These are phyloP conservation scores for Nezara viridula DNA, from an alignment of 2,888 invertebrate species.

Conservation along the genomic window DNA sequence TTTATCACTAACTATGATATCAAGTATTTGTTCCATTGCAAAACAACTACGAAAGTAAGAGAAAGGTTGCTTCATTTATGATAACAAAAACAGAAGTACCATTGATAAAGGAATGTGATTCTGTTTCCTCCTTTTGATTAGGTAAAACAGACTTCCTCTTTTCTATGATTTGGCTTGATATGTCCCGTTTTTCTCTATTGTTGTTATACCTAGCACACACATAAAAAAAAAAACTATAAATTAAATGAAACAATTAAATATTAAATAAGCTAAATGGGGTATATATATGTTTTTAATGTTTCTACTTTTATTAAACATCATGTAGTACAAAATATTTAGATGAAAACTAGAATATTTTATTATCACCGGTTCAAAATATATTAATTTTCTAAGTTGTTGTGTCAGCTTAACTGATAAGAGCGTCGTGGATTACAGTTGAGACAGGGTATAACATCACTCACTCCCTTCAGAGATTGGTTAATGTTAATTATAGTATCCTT, in stretches of 20 bases:
- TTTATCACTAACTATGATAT: neutral
- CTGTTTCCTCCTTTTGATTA: constrained; percentile 39
- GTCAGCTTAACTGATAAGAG: too few species aligned
- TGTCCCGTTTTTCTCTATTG: constrained; percentile 61
- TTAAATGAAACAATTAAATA: neutral
- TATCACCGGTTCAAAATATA: too few species aligned
- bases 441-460: too few species aligned
- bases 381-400: too few species aligned
- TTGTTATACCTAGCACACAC: constrained; percentile 54
- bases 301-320: too few species aligned
- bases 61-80: neutral
- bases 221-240: neutral
- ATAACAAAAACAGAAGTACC: neutral
- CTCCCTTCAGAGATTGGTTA: too few species aligned
- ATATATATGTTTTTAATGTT: too few species aligned
- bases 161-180: constrained; percentile 2
- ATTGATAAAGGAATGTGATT: constrained; percentile 52
- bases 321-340: too few species aligned
- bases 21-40: neutral
- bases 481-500: too few species aligned
- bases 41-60: neutral
- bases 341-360: too few species aligned
- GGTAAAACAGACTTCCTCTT: neutral
- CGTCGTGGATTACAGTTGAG: too few species aligned
- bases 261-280: too few species aligned